Conservation (phyloP, 2,888 invertebrate genomes). For the Bombyx huttoni region DNA sequence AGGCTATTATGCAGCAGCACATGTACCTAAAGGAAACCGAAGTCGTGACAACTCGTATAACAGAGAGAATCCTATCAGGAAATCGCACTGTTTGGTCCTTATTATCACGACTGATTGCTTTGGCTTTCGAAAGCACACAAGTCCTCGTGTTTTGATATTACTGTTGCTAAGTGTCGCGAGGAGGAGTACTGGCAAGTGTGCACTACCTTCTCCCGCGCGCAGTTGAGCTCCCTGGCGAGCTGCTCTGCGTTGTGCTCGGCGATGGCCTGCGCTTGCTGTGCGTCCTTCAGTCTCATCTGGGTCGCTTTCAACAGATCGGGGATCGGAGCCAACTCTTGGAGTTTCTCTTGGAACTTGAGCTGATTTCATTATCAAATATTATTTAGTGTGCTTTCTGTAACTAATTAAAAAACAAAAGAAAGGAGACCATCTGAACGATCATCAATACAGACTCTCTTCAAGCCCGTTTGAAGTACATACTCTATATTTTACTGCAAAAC, state of each 20-base stretch:
- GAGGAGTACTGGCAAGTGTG: too few species aligned
- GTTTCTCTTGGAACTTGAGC: conserved; percentile 79
- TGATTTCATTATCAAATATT: conserved; percentile 8
- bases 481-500: too few species aligned
- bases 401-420: too few species aligned
- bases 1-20: conserved; percentile 39
- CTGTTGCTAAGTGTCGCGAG: too few species aligned
- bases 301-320: conserved; percentile 79
- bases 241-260: conserved; percentile 79
- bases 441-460: too few species aligned
- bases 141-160: too few species aligned
- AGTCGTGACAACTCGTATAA: not conserved
- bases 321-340: conserved; percentile 78
- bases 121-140: too few species aligned
- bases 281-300: conserved; percentile 77
- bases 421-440: too few species aligned
- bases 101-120: too few species aligned
- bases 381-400: too few species aligned
- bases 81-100: too few species aligned
- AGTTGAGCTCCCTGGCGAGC: conserved; percentile 75
- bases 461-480: too few species aligned
- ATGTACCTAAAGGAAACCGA: conserved; percentile 32
- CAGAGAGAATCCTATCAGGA: not conserved
- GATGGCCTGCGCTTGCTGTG: conserved; percentile 76
- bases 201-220: conserved; percentile 72